Base-by-base conservation (phyloP, 1,140 invertebrate genomes). In the Adelges cooleyi region DNA sequence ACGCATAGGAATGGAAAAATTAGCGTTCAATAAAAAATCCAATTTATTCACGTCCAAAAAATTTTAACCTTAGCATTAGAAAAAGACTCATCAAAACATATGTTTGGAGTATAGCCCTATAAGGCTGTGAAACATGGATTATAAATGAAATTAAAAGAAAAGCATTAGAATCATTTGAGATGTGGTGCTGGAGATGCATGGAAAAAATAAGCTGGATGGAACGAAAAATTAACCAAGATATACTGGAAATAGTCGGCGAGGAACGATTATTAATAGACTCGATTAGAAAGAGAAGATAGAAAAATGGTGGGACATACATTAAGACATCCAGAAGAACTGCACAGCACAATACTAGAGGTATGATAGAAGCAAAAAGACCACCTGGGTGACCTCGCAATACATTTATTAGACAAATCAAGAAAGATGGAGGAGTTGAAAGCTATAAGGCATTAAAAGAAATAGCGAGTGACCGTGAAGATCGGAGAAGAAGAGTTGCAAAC, bases 11-110 rank as follows among this genome's bases (percentile, higher is more conserved):
- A 27, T 33, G 69, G 65, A 74, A 77, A 68, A 68, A 71, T 44
- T 75, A 78, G 68, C 4, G 75, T 56, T 56, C 27, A 36, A 13
- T 23, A 56, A 56, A 10, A 56, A 56, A 33, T 38, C 25, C 5
- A 56, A 22, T 11, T 42, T 56, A 33, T 27, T 56, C 20, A 38
- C 15, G 18, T 27, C 20, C 29, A 56, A 36, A 22, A 56, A 56
- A 13, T 33, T n/a, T 56, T 10, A 56, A 56, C 27, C 25, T 56
- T 6, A 10, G 22, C 18, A 38, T 33, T 27, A 56, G 53, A 36
- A 56, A 56, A 56, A 22, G 6, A 27, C 27, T 56, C 13, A 56
- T 56, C 20, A 56, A 53, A 56, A 56, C 53, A 27, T 42, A 38
- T 38, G 53, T 56, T 15, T 56, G 6, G 53, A 56, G 25, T 56